phyloP scores from a whole-genome alignment of 2,797 vertebrate species.

The Centropyge bicolor region DNA sequence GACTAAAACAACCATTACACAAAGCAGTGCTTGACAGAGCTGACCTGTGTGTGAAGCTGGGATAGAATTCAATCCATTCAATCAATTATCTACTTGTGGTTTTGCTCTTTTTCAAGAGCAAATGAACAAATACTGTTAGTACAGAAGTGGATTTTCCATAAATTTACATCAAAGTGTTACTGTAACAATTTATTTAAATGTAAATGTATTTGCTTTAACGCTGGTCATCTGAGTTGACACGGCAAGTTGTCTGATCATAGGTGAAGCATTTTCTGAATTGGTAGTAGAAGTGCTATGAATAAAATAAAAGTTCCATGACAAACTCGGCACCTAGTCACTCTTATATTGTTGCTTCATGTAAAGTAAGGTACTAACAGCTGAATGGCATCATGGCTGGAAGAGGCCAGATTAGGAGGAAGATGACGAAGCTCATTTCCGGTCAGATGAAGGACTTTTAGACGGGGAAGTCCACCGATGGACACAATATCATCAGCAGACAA shows the following conservation, averaged over 20 bases:
- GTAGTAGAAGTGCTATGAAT: neutral
- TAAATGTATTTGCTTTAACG: neutral
- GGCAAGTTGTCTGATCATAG: neutral
- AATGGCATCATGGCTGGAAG: slow-evolving; percentile 7
- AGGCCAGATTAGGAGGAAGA: slow-evolving; percentile 84
- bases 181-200: neutral
- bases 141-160: slow-evolving; percentile 1
- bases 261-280: neutral
- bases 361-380: slow-evolving; percentile 51
- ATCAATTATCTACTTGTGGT: slow-evolving; percentile 11
- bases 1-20: neutral
- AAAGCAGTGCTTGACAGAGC: neutral
- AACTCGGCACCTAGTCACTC: neutral
- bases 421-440: slow-evolving; percentile 87
- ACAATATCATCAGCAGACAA: slow-evolving; percentile 81
- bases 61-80: neutral
- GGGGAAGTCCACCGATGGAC: slow-evolving; percentile 81
- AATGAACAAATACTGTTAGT: neutral
- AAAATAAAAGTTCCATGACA: neutral
- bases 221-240: neutral
- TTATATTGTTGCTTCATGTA: neutral
- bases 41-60: neutral
- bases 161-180: neutral
- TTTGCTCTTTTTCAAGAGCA: slow-evolving; percentile 15
- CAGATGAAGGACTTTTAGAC: slow-evolving; percentile 88